Percentiles rank a stretch among this genome's conserved stretches.
These are phyloP conservation scores for Metellina segmentata DNA, from an alignment of 2,888 invertebrate genomes.

Conservation along the genomic window DNA sequence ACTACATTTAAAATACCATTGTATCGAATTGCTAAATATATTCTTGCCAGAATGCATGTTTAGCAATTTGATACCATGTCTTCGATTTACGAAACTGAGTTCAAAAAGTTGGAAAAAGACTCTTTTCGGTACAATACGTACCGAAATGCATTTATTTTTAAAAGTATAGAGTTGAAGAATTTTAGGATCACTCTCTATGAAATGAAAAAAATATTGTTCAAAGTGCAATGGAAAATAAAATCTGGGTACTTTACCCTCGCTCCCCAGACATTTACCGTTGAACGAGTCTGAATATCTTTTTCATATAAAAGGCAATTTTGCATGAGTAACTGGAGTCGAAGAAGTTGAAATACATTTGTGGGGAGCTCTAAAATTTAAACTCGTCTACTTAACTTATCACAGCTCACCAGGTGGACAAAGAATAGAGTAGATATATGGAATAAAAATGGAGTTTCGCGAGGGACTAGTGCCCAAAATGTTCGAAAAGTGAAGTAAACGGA, in stretches of 20 bases:
- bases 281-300: slow-evolving; percentile 49
- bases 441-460: slow-evolving; percentile 4
- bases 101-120: neutral
- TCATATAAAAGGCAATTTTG: slow-evolving; percentile 39
- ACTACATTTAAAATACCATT: no score
- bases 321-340: slow-evolving; percentile 58
- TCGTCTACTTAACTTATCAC: slow-evolving; percentile 60
- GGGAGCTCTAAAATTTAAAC: slow-evolving; percentile 48
- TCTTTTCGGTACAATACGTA: neutral
- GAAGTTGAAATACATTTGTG: slow-evolving; percentile 17
- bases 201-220: neutral
- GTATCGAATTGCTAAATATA: no score
- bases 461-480: no score
- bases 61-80: neutral
- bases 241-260: slow-evolving; percentile 18
- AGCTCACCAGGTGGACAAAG: slow-evolving; percentile 33
- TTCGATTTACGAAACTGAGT: neutral
- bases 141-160: slow-evolving; percentile 36
- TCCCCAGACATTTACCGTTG: slow-evolving; percentile 17
- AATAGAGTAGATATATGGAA: neutral
- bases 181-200: slow-evolving; percentile 19
- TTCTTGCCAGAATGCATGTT: no score
- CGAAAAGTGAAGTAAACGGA: no score
- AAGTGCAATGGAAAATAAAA: slow-evolving; percentile 41
- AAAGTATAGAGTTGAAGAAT: slow-evolving; percentile 10